Conservation (phyloP, 2,113 vertebrate genomes). For the Archilochus colubris region DNA sequence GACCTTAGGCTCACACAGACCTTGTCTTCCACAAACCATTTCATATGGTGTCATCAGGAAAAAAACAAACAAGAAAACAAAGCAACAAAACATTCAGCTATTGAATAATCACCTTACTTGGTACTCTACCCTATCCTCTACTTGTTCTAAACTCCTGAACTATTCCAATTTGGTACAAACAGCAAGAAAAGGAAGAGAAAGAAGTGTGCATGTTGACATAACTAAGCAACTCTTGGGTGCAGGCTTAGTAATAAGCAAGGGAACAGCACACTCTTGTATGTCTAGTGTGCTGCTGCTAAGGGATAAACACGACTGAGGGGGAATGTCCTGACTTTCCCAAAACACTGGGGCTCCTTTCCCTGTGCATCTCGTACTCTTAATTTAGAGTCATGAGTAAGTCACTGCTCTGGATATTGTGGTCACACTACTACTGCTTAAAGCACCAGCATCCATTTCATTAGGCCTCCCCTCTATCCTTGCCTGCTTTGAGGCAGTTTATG, state of each 20-base stretch:
- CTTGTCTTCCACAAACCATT: background rate
- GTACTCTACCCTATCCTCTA: rapidly evolving
- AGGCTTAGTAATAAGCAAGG: background rate
- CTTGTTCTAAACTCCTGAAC: background rate
- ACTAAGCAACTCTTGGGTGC: background rate
- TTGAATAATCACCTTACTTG: background rate
- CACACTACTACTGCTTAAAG: background rate
- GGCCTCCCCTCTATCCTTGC: background rate
- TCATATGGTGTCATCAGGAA: background rate
- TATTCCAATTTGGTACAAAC: background rate
- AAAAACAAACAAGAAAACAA: background rate
- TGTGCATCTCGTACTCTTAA: background rate
- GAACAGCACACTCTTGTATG: background rate
- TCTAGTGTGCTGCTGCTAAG: background rate
- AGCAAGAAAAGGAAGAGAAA: background rate
- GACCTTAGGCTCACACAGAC: background rate
- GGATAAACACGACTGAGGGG: background rate
- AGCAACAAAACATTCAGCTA: background rate
- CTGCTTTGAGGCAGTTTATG: background rate
- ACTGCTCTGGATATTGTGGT: background rate
- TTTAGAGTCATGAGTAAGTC: background rate
- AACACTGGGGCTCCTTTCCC: background rate
- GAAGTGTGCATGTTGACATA: background rate
- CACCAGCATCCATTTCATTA: background rate
- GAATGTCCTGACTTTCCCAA: background rate